Evolutionary conservation across 2,888 invertebrate species (phyloP), one percentile per base, ranked within the genome.

Genomic region (Terebella lapidaria): DNA sequence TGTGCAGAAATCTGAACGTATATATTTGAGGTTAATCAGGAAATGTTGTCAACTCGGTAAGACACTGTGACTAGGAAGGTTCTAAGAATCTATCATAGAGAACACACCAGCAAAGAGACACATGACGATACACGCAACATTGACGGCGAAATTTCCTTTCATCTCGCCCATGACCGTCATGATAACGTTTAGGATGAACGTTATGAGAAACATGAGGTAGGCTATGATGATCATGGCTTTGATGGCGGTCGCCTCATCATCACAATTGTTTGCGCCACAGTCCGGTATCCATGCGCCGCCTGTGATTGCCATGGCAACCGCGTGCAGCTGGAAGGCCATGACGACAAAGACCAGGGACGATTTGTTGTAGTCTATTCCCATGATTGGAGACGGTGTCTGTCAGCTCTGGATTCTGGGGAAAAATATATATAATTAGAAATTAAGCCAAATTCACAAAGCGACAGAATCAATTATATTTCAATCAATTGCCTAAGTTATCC

Each of bases 151-250:
- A 24, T 22, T 49, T 10, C 22, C 22, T 24, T 49, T 22, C 49
- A 49, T 15, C 49, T 22, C 49, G 5, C 49, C 49, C 42, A 35
- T 35, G 49, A 49, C 10, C n/a, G 10, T 10, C 18, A 49, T 22
- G 49, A 49, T 10, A 5, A 22, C 24, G 49, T 10, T 22, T 5
- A 49, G 24, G 49, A 49, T 22, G 49, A 49, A 49, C n/a, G 49
- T 49, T 15, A 49, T 22, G 18, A 49, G 49, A 22, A 49, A 49
- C n/a, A 49, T 15, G 49, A 49, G 49, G 49, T 49, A 49, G 15
- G 49, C 49, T n/a, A 49, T 49, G 15, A 49, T 49, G 49, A 49
- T 49, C n/a, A 49, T 20, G 5, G 49, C 49, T 22, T 49, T 22
- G 49, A 49, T 49, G 49, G 49, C 49, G 10, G 42, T n/a, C 10